Evolutionary conservation across 1,140 invertebrate species (phyloP), one percentile per base, ranked within the genome.

Genomic region (Metaphire vulgaris): DNA sequence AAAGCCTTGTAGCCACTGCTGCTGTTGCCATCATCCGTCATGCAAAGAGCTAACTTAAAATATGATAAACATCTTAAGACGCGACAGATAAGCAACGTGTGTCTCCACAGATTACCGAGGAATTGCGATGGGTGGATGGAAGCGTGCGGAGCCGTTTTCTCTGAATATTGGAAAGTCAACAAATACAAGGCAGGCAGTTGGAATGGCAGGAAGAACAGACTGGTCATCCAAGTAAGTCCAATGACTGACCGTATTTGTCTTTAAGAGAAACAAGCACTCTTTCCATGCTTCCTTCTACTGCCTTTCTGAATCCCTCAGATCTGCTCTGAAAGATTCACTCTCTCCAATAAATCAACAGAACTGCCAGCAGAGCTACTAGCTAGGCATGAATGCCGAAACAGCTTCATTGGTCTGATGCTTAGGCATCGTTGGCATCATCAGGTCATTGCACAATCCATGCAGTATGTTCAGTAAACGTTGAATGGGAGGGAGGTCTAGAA

Each of bases 211-310:
- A n/a, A 29, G 75, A n/a, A 70, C 68, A 30, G 75, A 76, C 34
- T 76, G 75, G 75, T 67, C 75, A 16, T 71, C 68, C 1, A 76
- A 76, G 75, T 76, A 56, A 75, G 74, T 74, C 21, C 21, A 21
- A 12, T 56, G 6, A 56, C 41, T 56, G 41, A 56, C 41, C 41
- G 41, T 21, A 56, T 56, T n/a, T n/a, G n/a, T n/a, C n/a, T n/a
- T n/a, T n/a, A n/a, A n/a, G n/a, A n/a, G n/a, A n/a, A n/a, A n/a
- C n/a, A n/a, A n/a, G n/a, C n/a, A n/a, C n/a, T n/a, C n/a, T n/a
- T n/a, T n/a, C n/a, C n/a, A n/a, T n/a, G n/a, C n/a, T n/a, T n/a
- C n/a, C n/a, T n/a, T n/a, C n/a, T n/a, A n/a, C n/a, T n/a, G n/a
- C n/a, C n/a, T n/a, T n/a, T n/a, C n/a, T n/a, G n/a, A n/a, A n/a